Evolutionary conservation across 2,113 vertebrate species (phyloP).

Genomic region (Poicephalus gulielmi): DNA sequence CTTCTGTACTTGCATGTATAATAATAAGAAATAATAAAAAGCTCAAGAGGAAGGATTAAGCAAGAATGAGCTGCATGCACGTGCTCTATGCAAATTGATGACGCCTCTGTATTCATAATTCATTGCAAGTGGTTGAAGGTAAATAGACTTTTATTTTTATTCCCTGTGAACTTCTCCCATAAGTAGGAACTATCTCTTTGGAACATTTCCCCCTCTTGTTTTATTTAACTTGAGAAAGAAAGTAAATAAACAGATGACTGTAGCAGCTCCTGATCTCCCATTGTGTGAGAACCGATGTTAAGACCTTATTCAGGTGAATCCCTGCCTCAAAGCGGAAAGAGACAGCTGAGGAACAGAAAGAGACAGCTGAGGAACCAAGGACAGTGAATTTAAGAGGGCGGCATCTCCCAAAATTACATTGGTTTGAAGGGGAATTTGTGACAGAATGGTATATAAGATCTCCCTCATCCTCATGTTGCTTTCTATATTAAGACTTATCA

Average conservation of each 20-base stretch:
- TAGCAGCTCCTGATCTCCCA: neutral
- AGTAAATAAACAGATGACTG: conserved; percentile 34
- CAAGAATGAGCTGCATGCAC: conserved; percentile 35
- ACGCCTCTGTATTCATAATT: conserved; percentile 64
- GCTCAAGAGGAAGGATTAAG: conserved; percentile 58
- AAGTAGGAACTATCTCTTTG: conserved; percentile 28
- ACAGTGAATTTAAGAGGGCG: neutral
- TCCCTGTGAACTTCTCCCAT: conserved; percentile 39
- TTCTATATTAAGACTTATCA: neutral
- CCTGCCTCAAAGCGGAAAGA: neutral
- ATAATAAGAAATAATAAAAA: conserved; percentile 60
- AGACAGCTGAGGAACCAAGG: neutral
- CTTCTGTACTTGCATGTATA: conserved; percentile 49
- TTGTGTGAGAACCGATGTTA: neutral
- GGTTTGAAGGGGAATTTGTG: neutral
- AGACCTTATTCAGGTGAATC: neutral
- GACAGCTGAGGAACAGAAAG: no score
- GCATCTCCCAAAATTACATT: fast-evolving
- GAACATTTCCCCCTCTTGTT: conserved; percentile 7
- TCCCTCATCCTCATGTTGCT: neutral
- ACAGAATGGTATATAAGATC: neutral
- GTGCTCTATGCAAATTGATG: conserved; percentile 48
- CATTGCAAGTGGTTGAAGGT: conserved; percentile 50
- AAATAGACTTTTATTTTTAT: conserved; percentile 72
- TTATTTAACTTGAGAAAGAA: conserved; percentile 36